Percentiles rank a stretch among this genome's conserved stretches.
Conservation (phyloP, 2,797 vertebrate species). For the Moxostoma hubbsi region DNA sequence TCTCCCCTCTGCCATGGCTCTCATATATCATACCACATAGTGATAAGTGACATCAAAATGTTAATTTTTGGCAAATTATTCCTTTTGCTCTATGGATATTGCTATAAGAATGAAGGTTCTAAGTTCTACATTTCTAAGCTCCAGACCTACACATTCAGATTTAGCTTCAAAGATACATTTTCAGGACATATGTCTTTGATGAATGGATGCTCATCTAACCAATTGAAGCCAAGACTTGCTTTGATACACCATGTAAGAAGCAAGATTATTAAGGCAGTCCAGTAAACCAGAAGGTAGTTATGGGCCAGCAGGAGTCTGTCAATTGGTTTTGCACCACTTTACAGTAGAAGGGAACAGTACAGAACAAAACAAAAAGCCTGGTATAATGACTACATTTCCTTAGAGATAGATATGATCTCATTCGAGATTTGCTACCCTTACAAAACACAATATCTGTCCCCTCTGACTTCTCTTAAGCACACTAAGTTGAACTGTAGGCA, state of each 20-base stretch:
- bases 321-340: constrained; percentile 47
- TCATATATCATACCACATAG: no score
- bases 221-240: constrained; percentile 60
- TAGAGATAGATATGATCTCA: constrained; percentile 60
- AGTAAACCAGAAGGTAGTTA: constrained; percentile 64
- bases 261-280: constrained; percentile 69
- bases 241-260: constrained; percentile 48
- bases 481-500: not conserved
- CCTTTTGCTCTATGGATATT: no score
- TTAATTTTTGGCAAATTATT: no score
- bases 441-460: constrained; percentile 1
- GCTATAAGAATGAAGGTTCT: no score
- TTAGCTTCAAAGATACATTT: no score
- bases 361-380: constrained; percentile 42
- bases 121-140: no score
- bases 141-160: no score
- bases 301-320: constrained; percentile 59
- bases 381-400: constrained; percentile 71
- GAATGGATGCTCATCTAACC: constrained; percentile 35
- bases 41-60: no score
- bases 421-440: constrained; percentile 17
- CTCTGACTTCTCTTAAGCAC: constrained; percentile 7
- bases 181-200: constrained; percentile 5
- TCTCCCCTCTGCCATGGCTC: no score
- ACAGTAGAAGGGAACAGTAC: not conserved